These are phyloP conservation scores for Congeria kusceri DNA, from an alignment of 2,888 invertebrate species.

Conservation along the genomic window DNA sequence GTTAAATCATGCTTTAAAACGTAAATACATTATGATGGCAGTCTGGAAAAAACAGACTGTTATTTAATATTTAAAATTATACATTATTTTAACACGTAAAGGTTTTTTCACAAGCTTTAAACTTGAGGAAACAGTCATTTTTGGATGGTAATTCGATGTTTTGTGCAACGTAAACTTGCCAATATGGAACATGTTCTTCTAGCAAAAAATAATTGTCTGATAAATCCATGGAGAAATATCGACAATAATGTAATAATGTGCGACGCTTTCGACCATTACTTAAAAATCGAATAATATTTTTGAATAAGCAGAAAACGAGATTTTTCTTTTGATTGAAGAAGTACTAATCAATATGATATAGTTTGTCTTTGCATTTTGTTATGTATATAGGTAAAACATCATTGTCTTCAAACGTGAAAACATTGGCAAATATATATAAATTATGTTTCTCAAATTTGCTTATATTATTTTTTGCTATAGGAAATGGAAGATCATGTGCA, in stretches of 20 bases:
- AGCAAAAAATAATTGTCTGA: conserved; percentile 20
- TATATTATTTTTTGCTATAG: conserved; percentile 37
- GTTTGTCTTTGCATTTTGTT: no score
- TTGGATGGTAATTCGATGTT: conserved; percentile 42
- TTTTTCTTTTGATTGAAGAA: conserved; percentile 30
- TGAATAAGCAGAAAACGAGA: conserved; percentile 40
- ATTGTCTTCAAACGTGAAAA: conserved; percentile 38
- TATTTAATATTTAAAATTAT: no score
- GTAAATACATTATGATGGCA: no score
- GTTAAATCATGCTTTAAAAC: no score
- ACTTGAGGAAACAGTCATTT: conserved; percentile 38
- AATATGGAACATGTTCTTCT: conserved; percentile 41
- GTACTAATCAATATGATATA: no score
- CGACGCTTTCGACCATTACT: conserved; percentile 8
- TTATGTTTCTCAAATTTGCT: conserved; percentile 49
- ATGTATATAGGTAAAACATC: no score
- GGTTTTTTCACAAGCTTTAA: conserved; percentile 48
- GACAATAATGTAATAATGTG: conserved; percentile 21
- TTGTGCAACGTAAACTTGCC: conserved; percentile 39
- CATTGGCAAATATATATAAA: conserved; percentile 38
- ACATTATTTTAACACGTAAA: no score
- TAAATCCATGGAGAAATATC: conserved; percentile 42
- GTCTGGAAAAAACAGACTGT: no score
- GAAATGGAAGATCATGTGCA: conserved; percentile 29
- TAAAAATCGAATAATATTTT: no score